Evolutionary conservation across 2,888 invertebrate genomes (phyloP).

Genomic region (Operophtera brumata): DNA sequence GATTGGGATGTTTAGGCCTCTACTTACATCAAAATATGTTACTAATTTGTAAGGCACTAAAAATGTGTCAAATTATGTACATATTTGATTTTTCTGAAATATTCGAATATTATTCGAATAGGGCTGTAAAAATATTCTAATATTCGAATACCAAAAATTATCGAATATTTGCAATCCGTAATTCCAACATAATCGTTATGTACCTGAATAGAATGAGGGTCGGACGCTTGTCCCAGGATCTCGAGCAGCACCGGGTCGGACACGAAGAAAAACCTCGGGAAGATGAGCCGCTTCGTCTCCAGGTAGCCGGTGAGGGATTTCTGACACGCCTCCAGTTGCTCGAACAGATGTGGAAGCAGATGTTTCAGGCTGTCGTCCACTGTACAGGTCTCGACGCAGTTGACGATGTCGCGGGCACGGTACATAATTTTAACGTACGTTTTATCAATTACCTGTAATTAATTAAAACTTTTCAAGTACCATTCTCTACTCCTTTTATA

Average conservation of each 20-base stretch:
- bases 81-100: too few species aligned
- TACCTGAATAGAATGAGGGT: constrained; percentile 89
- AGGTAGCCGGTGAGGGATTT: constrained; percentile 93
- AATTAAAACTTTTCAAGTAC: too few species aligned
- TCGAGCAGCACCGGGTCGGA: constrained; percentile 94
- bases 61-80: too few species aligned
- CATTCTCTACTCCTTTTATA: too few species aligned
- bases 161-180: too few species aligned
- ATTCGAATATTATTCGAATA: too few species aligned
- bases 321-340: constrained; percentile 94
- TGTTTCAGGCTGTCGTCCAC: constrained; percentile 91
- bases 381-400: constrained; percentile 91
- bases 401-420: constrained; percentile 88
- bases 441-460: constrained; percentile 87
- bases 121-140: too few species aligned
- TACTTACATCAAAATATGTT: too few species aligned
- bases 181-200: too few species aligned
- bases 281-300: constrained; percentile 90
- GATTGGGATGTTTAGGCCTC: too few species aligned
- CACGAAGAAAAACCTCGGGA: constrained; percentile 94
- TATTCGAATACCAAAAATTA: too few species aligned
- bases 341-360: constrained; percentile 88
- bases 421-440: constrained; percentile 93
- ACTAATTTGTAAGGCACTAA: too few species aligned
- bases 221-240: constrained; percentile 94